phyloP scores from a whole-genome alignment of 1,140 invertebrate genomes.

The Zaprionus tsacasi region DNA sequence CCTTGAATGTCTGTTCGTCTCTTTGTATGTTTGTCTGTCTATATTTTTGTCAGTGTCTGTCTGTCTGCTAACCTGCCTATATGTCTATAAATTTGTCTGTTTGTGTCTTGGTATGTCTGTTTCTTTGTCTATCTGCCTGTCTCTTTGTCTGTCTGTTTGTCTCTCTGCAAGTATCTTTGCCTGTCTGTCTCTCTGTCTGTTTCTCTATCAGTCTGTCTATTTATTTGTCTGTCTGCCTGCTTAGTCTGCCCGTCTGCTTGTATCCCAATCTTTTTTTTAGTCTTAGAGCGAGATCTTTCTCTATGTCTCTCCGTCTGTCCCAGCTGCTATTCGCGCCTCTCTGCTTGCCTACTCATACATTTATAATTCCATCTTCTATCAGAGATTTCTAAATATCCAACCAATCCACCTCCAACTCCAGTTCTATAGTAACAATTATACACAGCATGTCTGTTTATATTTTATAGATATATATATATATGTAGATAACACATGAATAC shows the following conservation, averaged over 20 bases:
- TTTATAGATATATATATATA: neutral
- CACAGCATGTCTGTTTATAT: neutral
- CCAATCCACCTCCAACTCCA: too few relatives aligned
- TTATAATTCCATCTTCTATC: neutral
- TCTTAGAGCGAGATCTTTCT: neutral
- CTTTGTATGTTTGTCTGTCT: neutral
- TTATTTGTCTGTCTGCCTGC: neutral
- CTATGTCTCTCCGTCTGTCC: neutral
- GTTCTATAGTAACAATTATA: neutral
- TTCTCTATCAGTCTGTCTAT: neutral
- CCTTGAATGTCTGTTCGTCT: neutral
- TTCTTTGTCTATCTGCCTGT: too few relatives aligned
- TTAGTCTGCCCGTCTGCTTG: neutral
- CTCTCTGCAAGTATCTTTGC: neutral
- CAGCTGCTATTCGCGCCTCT: neutral
- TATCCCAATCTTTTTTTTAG: neutral
- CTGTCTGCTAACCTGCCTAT: neutral
- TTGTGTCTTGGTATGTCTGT: neutral
- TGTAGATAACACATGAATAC: conserved; percentile 1
- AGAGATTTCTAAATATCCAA: too few relatives aligned
- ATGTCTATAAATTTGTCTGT: neutral
- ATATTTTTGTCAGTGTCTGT: neutral
- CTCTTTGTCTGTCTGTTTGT: neutral
- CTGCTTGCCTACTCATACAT: neutral
- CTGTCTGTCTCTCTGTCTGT: neutral